Conservation (phyloP, 2,888 invertebrate species). For the Epiblema foenella region DNA sequence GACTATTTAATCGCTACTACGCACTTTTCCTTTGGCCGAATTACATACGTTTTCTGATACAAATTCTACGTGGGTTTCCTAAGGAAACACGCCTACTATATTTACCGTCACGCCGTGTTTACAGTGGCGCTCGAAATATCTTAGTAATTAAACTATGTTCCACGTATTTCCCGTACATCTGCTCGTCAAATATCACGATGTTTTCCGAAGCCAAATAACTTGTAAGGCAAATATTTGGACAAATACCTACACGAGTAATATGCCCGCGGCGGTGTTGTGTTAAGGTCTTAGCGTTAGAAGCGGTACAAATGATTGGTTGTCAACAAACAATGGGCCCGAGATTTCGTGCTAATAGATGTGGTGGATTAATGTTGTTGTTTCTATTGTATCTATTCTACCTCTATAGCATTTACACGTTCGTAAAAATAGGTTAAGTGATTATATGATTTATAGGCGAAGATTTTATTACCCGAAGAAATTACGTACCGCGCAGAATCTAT, state of each 20-base stretch:
- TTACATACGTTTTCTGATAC: neutral
- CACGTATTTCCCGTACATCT: constrained; percentile 30
- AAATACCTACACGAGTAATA: constrained; percentile 41
- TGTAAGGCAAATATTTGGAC: constrained; percentile 47
- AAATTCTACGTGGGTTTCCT: neutral
- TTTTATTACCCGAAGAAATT: no score
- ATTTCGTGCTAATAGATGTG: constrained; percentile 23
- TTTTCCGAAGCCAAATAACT: constrained; percentile 47
- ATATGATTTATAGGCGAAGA: neutral
- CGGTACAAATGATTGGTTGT: constrained; percentile 27
- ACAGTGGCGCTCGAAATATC: neutral
- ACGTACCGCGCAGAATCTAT: no score
- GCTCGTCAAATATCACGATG: constrained; percentile 44
- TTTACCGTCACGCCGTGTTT: constrained; percentile 9
- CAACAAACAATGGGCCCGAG: constrained; percentile 8
- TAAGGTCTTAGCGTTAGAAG: constrained; percentile 29
- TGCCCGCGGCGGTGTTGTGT: constrained; percentile 30
- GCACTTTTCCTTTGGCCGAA: neutral
- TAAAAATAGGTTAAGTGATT: neutral
- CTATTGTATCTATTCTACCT: neutral
- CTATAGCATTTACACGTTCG: neutral
- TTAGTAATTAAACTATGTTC: constrained; percentile 35
- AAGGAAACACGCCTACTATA: neutral
- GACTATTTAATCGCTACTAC: neutral
- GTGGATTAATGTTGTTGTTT: constrained; percentile 16